Percentiles rank a stretch among this genome's conserved stretches.
Conservation (phyloP, 2,113 vertebrate genomes). For the Cairina moschata region DNA sequence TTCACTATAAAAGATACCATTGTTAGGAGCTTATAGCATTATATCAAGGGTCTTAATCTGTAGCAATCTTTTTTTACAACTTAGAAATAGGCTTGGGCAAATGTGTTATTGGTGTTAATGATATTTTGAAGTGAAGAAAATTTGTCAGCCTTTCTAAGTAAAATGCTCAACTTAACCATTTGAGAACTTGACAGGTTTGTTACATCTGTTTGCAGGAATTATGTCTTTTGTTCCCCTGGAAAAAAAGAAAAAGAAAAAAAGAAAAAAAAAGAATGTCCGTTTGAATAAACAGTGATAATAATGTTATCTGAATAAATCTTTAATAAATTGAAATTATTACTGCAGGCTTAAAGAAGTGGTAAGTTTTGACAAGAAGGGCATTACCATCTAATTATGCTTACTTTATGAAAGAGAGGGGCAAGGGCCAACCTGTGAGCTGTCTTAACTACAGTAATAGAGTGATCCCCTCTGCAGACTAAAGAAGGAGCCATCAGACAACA, state of each 20-base stretch:
- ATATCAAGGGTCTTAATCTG: constrained; percentile 85
- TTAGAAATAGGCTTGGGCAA: constrained; percentile 83
- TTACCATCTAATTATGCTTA: constrained; percentile 71
- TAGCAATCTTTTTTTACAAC: constrained; percentile 83
- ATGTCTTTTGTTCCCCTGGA: constrained; percentile 28
- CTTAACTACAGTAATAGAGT: constrained; percentile 47
- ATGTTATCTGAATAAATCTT: constrained; percentile 67
- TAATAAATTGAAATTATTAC: constrained; percentile 65
- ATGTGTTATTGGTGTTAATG: constrained; percentile 87
- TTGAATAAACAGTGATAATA: constrained; percentile 64
- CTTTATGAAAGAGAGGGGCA: constrained; percentile 55
- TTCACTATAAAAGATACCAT: constrained; percentile 84
- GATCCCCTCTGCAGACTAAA: constrained; percentile 52
- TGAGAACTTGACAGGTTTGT: constrained; percentile 70
- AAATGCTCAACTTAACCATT: constrained; percentile 79
- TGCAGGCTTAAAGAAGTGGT: constrained; percentile 46
- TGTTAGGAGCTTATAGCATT: constrained; percentile 85
- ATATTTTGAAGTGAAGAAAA: constrained; percentile 86
- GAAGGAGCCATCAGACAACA: constrained; percentile 50
- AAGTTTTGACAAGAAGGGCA: constrained; percentile 49
- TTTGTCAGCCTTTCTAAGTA: constrained; percentile 81
- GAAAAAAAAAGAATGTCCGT: background rate
- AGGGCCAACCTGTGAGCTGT: constrained; percentile 61
- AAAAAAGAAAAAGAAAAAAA: background rate
- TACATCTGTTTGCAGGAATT: constrained; percentile 51